These are phyloP conservation scores for Rhagoletis pomonella DNA, from an alignment of 1,140 invertebrate species.

Conservation along the genomic window DNA sequence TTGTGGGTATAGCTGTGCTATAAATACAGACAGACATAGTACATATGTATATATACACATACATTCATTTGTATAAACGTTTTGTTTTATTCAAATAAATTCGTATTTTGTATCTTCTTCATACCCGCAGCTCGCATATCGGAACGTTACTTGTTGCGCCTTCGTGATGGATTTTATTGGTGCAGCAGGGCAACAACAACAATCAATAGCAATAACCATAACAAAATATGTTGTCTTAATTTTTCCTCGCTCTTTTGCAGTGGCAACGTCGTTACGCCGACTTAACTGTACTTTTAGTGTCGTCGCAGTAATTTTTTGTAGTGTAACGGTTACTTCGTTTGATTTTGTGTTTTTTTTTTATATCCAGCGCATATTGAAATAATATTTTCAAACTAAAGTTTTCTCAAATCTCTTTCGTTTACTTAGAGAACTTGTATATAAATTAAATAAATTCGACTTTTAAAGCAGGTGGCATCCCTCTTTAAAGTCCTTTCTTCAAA, in stretches of 20 bases:
- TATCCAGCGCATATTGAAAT: no score
- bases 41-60: neutral
- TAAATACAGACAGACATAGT: neutral
- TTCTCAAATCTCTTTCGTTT: no score
- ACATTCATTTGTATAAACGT: neutral
- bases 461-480: no score
- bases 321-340: no score
- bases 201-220: conserved; percentile 21
- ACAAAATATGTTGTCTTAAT: neutral
- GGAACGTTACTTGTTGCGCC: conserved; percentile 22
- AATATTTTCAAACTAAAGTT: no score
- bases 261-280: neutral
- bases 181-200: neutral
- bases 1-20: conserved; percentile 22
- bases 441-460: no score
- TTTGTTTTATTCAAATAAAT: neutral
- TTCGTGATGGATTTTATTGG: conserved; percentile 50
- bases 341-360: neutral
- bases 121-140: neutral
- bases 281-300: no score
- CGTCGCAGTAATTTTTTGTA: no score
- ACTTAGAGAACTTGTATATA: no score
- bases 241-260: neutral
- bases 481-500: no score
- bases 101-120: conserved; percentile 4